Evolutionary conservation across 1,140 invertebrate genomes (phyloP).

Genomic region (Phymorhynchus buccinoides): DNA sequence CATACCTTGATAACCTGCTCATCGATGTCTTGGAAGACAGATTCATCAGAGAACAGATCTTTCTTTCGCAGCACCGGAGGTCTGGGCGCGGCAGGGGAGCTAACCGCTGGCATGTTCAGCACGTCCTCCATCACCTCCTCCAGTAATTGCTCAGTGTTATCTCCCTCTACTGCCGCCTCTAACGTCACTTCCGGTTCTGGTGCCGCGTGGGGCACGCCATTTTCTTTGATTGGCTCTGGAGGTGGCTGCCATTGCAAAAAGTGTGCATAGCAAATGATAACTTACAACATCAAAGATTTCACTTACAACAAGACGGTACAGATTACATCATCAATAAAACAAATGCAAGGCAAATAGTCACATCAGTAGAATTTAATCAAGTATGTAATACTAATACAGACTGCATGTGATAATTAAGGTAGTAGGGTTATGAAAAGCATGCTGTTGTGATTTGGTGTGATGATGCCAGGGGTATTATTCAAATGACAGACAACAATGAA

Average conservation of each 20-base stretch:
- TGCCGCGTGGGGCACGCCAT: constrained; percentile 21
- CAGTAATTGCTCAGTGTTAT: neutral
- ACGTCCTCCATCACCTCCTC: constrained; percentile 52
- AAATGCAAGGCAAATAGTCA: too few relatives aligned
- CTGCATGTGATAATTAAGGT: too few relatives aligned
- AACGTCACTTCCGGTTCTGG: neutral
- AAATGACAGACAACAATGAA: too few relatives aligned
- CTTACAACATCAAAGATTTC: too few relatives aligned
- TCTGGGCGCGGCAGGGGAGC: constrained; percentile 88
- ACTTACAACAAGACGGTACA: too few relatives aligned
- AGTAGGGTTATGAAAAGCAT: too few relatives aligned
- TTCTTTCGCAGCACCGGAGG: constrained; percentile 94
- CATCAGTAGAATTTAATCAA: too few relatives aligned
- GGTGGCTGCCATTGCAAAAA: constrained; percentile 5
- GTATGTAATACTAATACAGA: too few relatives aligned
- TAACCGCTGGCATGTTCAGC: constrained; percentile 53
- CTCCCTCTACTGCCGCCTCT: neutral
- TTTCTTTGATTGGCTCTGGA: neutral
- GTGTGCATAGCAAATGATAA: too few relatives aligned
- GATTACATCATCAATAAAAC: too few relatives aligned
- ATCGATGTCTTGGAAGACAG: constrained; percentile 95
- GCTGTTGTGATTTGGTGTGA: too few relatives aligned
- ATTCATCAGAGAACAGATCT: constrained; percentile 94
- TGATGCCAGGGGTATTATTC: too few relatives aligned
- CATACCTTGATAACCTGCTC: constrained; percentile 95